Percentiles rank a stretch among this genome's conserved stretches.
Evolutionary conservation across 2,888 invertebrate genomes (phyloP).

Genomic region (Drosophila atroscutellata): DNA sequence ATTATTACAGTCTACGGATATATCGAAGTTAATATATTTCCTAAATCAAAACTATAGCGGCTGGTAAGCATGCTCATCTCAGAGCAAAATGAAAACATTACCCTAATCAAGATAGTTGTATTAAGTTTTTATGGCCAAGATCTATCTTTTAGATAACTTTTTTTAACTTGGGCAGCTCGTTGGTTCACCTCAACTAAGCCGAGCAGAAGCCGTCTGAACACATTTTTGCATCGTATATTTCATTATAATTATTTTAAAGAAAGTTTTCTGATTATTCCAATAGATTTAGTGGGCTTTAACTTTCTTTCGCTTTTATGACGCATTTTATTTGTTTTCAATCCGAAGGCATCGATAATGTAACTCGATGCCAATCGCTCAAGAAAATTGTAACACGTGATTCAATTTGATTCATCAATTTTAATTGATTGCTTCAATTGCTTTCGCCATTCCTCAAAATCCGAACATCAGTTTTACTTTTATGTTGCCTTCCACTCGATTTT

Average conservation of each 20-base stretch:
- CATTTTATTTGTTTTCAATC: conserved; percentile 25
- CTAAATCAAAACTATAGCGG: not conserved
- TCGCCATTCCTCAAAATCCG: conserved; percentile 22
- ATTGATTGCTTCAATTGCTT: conserved; percentile 75
- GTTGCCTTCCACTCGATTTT: conserved; percentile 33
- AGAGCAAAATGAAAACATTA: not conserved
- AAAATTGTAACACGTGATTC: conserved; percentile 78
- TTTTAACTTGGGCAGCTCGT: rapidly evolving
- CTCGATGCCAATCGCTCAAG: conserved; percentile 26
- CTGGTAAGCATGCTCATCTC: not conserved
- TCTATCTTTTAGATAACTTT: not conserved
- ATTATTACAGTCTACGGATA: not conserved
- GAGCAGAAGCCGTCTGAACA: not conserved
- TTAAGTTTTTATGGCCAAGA: too few species aligned
- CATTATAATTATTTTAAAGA: not conserved
- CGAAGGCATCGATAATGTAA: conserved; percentile 14
- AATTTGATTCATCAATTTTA: conserved; percentile 76
- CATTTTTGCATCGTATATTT: not conserved
- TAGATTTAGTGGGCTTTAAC: not conserved
- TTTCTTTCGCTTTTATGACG: conserved; percentile 11
- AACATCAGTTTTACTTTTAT: conserved; percentile 33
- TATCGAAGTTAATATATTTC: not conserved
- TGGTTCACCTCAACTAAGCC: not conserved
- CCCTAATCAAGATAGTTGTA: not conserved
- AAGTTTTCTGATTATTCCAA: not conserved